phyloP scores from a whole-genome alignment of 64 coral and sea anemone genomes.

The Porites lutea region DNA sequence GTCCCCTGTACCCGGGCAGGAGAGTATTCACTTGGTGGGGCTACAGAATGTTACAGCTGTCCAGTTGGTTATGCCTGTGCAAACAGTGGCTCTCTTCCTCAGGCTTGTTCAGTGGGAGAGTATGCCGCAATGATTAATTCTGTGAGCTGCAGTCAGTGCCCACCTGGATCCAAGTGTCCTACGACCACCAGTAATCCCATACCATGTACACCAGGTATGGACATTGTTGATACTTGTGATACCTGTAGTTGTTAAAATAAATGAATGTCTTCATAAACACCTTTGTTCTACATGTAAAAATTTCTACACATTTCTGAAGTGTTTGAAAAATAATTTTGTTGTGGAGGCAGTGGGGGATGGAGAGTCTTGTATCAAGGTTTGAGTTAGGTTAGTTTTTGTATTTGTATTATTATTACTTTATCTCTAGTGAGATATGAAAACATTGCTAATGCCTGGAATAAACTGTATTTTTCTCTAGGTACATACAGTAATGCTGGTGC shows the following conservation, averaged over 20 bases:
- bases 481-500: slow-evolving; percentile 74
- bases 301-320: too few species aligned
- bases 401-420: too few species aligned
- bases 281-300: too few species aligned
- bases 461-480: slow-evolving; percentile 27
- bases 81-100: slow-evolving; percentile 42
- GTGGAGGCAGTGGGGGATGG: too few species aligned
- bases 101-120: slow-evolving; percentile 60
- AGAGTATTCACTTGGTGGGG: slow-evolving; percentile 77
- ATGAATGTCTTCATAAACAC: too few species aligned
- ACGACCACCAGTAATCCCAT: slow-evolving; percentile 36
- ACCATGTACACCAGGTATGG: slow-evolving; percentile 66
- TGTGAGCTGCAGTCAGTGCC: slow-evolving; percentile 61
- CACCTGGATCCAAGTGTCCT: slow-evolving; percentile 81
- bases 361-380: too few species aligned
- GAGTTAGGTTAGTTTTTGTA: too few species aligned
- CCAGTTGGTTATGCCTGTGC: slow-evolving; percentile 73
- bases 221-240: background rate
- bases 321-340: too few species aligned
- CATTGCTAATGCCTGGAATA: too few species aligned
- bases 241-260: too few species aligned
- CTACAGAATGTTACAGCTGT: slow-evolving; percentile 82
- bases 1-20: slow-evolving; percentile 57
- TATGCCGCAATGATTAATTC: slow-evolving; percentile 63
- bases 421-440: too few species aligned